Conservation (phyloP, 1,140 invertebrate species). For the Anagrus nilaparvatae region DNA sequence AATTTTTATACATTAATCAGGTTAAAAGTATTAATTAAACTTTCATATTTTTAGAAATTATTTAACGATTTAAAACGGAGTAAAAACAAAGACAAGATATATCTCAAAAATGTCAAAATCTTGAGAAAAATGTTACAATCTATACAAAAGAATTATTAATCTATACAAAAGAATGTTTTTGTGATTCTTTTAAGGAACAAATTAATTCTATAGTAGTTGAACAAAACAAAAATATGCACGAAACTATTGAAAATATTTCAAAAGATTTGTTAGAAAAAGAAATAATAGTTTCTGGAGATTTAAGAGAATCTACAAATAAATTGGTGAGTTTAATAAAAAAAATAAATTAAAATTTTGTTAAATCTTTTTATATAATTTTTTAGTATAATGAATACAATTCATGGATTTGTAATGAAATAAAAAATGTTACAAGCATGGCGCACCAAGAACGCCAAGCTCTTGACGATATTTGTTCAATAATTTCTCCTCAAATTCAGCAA, state of each 20-base stretch:
- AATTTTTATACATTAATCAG: too few relatives aligned
- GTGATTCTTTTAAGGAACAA: conserved; percentile 23
- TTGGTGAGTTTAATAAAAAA: too few relatives aligned
- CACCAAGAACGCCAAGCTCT: conserved; percentile 22
- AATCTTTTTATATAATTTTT: too few relatives aligned
- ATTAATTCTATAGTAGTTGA: conserved; percentile 20
- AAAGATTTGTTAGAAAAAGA: conserved; percentile 20
- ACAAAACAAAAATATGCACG: conserved; percentile 21
- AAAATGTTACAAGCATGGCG: conserved; percentile 17
- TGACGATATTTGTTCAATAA: conserved; percentile 16
- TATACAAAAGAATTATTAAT: conserved; percentile 25
- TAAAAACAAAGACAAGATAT: conserved; percentile 25
- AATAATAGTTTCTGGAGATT: conserved; percentile 15
- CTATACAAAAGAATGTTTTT: too few relatives aligned
- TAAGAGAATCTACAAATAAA: conserved; percentile 20
- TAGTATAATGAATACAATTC: conserved; percentile 27
- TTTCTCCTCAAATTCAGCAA: conserved; percentile 25
- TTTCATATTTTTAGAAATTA: too few relatives aligned
- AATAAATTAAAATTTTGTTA: too few relatives aligned
- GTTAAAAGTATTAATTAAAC: too few relatives aligned
- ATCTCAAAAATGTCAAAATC: conserved; percentile 20
- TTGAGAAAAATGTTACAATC: conserved; percentile 25
- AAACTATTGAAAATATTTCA: conserved; percentile 22
- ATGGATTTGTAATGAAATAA: conserved; percentile 24
- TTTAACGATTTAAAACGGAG: too few relatives aligned